These are phyloP conservation scores for Pollenia griseotomentosa DNA, from an alignment of 2,888 invertebrate species.

Conservation along the genomic window DNA sequence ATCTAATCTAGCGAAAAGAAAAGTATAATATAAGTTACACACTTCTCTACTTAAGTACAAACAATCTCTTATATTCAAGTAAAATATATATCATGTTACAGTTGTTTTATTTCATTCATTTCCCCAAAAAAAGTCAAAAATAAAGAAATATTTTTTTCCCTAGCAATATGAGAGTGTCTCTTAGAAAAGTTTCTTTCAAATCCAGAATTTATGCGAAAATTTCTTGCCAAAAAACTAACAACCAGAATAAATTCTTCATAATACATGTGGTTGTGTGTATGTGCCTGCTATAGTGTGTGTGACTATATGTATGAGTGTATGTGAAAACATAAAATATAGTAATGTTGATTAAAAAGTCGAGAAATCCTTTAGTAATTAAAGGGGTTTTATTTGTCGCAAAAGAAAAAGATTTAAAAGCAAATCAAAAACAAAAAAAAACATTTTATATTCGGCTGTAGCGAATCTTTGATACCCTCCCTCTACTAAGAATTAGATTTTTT, in stretches of 20 bases:
- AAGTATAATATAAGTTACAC: no score
- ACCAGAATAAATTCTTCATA: slow-evolving; percentile 26
- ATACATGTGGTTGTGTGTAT: background rate
- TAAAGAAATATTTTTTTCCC: background rate
- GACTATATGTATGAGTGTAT: background rate
- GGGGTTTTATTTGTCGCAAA: slow-evolving; percentile 55
- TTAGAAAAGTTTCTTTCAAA: slow-evolving; percentile 21
- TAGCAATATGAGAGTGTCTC: background rate
- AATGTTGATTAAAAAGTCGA: slow-evolving; percentile 66
- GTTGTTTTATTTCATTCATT: slow-evolving; percentile 15
- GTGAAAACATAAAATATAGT: slow-evolving; percentile 48
- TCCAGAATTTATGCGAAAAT: slow-evolving; percentile 25
- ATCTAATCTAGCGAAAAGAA: no score
- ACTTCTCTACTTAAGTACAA: no score
- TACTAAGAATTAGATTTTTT: no score
- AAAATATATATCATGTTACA: slow-evolving; percentile 60
- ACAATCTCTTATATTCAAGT: slow-evolving; percentile 23
- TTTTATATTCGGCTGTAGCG: no score
- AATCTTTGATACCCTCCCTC: no score
- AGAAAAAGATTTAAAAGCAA: slow-evolving; percentile 50
- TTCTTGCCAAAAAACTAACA: slow-evolving; percentile 35
- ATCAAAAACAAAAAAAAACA: slow-evolving; percentile 14
- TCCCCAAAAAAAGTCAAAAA: background rate
- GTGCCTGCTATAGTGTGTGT: background rate
- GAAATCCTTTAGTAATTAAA: slow-evolving; percentile 67